Evolutionary conservation across 2,797 vertebrate species (phyloP).

Genomic region (Mormyrus proboscirostris): DNA sequence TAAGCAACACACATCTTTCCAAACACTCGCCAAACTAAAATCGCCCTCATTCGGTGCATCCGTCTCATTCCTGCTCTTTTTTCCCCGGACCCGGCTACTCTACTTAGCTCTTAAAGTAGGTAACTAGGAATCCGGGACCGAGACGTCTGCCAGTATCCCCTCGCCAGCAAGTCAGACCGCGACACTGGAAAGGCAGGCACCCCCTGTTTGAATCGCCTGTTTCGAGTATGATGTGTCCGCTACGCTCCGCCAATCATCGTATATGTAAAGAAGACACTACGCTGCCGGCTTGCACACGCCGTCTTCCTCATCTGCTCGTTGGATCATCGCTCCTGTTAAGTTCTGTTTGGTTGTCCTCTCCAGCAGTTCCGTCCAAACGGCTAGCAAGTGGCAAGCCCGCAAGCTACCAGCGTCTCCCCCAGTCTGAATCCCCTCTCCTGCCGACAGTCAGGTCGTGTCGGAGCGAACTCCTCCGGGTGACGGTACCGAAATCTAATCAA

Average conservation of each 20-base stretch:
- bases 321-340: constrained; percentile 21
- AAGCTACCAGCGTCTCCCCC: not conserved
- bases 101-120: not conserved
- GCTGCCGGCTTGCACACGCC: constrained; percentile 18
- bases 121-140: not conserved
- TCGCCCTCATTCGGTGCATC: not conserved
- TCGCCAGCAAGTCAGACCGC: constrained; percentile 24
- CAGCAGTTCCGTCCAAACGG: not conserved
- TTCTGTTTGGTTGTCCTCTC: not conserved
- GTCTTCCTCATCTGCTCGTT: not conserved
- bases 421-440: not conserved
- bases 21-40: not conserved
- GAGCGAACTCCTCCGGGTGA: not conserved
- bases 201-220: not conserved
- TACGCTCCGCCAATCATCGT: constrained; percentile 20
- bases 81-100: not conserved
- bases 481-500: not conserved
- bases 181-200: constrained; percentile 19
- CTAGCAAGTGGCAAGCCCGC: not conserved
- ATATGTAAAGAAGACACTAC: constrained; percentile 16
- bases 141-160: constrained; percentile 21
- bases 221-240: not conserved
- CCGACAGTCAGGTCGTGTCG: not conserved
- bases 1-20: not conserved
- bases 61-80: constrained; percentile 23